A percentile compares a stretch with the other conserved stretches of the same genome.
phyloP scores from a whole-genome alignment of 1,140 invertebrate species.

The Aplysia californica region DNA sequence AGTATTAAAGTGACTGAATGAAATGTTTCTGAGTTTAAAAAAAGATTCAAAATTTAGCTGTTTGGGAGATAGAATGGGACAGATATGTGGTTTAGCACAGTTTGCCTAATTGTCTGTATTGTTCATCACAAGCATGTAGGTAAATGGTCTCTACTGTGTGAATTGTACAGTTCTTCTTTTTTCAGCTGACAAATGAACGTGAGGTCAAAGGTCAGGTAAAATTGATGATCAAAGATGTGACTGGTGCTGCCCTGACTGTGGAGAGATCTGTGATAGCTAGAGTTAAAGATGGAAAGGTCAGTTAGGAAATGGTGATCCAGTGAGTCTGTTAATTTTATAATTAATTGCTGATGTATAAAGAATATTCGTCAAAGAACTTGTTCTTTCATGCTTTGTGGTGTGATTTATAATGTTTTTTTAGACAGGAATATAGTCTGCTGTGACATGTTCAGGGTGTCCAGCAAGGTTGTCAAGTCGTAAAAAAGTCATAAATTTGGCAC shows the following conservation, averaged over 20 bases:
- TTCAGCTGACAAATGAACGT: slow-evolving; percentile 62
- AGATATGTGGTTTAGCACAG: too few species aligned
- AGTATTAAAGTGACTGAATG: not conserved
- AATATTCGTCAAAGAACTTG: too few species aligned
- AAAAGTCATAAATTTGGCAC: too few species aligned
- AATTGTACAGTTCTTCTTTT: not conserved
- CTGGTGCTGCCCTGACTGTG: not conserved
- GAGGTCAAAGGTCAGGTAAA: slow-evolving; percentile 74
- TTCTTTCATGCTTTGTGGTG: too few species aligned
- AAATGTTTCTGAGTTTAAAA: not conserved
- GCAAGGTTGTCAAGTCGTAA: too few species aligned
- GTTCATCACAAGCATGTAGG: not conserved
- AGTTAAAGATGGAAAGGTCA: slow-evolving; percentile 10
- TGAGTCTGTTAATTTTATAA: too few species aligned
- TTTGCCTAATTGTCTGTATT: not conserved
- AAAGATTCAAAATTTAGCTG: not conserved
- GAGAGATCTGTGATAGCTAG: slow-evolving; percentile 2
- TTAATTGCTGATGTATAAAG: too few species aligned
- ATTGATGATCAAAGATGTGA: slow-evolving; percentile 11
- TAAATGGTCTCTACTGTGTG: not conserved
- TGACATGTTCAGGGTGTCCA: too few species aligned
- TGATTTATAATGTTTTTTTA: too few species aligned
- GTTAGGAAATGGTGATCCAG: too few species aligned
- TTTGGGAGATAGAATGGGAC: too few species aligned
- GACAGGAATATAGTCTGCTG: too few species aligned